Percentiles rank a stretch among this genome's conserved stretches.
These are phyloP conservation scores for Notiomystis cincta DNA, from an alignment of 2,113 vertebrate species.

Conservation along the genomic window DNA sequence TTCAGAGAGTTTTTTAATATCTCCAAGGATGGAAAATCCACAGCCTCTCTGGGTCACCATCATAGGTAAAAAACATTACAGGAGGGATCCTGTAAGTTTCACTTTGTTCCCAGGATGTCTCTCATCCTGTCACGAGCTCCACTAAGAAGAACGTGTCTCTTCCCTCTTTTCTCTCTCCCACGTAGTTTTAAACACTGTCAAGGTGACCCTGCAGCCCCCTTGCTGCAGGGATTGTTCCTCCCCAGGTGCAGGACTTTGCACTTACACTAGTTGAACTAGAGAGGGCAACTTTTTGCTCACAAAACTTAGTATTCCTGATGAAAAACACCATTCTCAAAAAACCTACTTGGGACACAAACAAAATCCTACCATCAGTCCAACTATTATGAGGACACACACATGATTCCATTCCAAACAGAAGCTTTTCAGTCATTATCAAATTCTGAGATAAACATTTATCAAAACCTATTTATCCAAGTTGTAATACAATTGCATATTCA, in stretches of 20 bases:
- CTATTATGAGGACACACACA: background rate
- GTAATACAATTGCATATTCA: background rate
- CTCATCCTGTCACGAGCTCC: background rate
- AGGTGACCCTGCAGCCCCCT: background rate
- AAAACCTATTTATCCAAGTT: background rate
- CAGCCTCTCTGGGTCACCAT: background rate
- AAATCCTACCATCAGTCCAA: background rate
- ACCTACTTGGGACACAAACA: background rate
- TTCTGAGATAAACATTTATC: background rate
- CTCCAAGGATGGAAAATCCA: background rate
- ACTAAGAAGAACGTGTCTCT: too few relatives aligned
- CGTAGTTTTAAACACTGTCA: background rate
- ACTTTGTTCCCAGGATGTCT: background rate
- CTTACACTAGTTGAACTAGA: background rate
- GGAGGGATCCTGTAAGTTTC: fast-evolving
- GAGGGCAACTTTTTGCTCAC: background rate
- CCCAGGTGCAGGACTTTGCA: background rate
- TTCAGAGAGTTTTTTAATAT: background rate
- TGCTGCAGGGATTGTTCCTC: background rate
- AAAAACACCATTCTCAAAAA: background rate
- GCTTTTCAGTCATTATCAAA: background rate
- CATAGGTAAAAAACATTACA: background rate
- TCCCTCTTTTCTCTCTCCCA: background rate
- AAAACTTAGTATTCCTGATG: background rate
- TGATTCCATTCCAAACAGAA: background rate